Percentiles rank a stretch among this genome's conserved stretches.
These are phyloP conservation scores for Exephanes ischioxanthus DNA, from an alignment of 2,888 invertebrate species.

Conservation along the genomic window DNA sequence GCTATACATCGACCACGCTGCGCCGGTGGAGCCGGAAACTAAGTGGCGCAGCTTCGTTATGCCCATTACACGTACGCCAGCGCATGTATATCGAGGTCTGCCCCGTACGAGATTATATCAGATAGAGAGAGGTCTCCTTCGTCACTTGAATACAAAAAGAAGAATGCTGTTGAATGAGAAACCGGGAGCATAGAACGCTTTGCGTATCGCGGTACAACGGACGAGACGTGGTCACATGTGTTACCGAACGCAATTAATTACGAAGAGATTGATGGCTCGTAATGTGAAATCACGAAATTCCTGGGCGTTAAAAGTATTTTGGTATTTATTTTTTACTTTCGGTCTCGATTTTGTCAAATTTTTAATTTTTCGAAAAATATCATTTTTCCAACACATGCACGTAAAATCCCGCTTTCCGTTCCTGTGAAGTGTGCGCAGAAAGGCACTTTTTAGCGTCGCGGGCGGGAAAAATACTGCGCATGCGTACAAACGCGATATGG, in stretches of 20 bases:
- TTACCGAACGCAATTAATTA: constrained; percentile 50
- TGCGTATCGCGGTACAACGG: neutral
- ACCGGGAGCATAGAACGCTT: constrained; percentile 13
- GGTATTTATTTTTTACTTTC: no score
- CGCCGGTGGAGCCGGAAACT: constrained; percentile 5
- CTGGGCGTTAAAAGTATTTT: neutral
- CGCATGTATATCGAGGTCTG: neutral
- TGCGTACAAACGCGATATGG: no score
- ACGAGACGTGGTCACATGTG: constrained; percentile 28
- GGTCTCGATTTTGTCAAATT: no score
- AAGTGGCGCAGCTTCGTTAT: constrained; percentile 10
- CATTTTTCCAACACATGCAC: no score
- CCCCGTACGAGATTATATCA: constrained; percentile 29
- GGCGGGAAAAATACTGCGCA: no score
- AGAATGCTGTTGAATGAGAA: constrained; percentile 46
- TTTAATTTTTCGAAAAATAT: no score
- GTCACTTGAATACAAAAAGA: constrained; percentile 44
- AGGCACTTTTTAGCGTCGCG: no score
- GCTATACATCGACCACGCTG: neutral
- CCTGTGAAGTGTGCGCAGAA: no score
- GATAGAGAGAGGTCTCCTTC: constrained; percentile 15
- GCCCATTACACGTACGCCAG: constrained; percentile 2
- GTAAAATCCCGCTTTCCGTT: no score
- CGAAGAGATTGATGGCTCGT: constrained; percentile 23
- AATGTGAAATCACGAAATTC: neutral